Evolutionary conservation across 2,113 vertebrate species (phyloP).

Genomic region (Gila orcuttii): DNA sequence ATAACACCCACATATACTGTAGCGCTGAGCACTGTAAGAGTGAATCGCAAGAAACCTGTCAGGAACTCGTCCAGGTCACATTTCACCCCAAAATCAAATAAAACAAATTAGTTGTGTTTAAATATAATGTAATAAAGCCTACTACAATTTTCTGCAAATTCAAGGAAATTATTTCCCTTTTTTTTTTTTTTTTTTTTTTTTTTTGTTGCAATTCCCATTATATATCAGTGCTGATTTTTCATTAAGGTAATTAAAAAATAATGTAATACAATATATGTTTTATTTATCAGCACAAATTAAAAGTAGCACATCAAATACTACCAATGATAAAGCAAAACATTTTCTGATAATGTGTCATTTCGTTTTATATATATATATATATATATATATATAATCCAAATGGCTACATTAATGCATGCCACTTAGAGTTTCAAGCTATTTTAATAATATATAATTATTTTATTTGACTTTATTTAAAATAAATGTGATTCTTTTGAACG

Average conservation of each 20-base stretch:
- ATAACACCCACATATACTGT: conserved; percentile 30
- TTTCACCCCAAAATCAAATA: neutral
- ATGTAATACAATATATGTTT: neutral
- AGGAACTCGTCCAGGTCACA: conserved; percentile 11
- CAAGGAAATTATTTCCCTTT: neutral
- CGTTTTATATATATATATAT: no score
- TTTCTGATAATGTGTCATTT: no score
- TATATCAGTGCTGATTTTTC: neutral
- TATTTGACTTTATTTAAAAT: neutral
- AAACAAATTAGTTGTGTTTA: neutral
- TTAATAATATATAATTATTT: neutral
- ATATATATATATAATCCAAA: no score
- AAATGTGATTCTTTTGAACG: neutral
- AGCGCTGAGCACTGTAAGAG: neutral
- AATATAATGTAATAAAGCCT: neutral
- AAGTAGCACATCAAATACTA: neutral
- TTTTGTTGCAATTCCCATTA: neutral
- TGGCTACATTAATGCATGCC: neutral
- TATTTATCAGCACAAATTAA: neutral
- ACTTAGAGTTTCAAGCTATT: neutral
- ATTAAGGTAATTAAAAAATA: neutral
- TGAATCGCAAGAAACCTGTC: conserved; percentile 36
- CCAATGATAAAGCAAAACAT: no score
- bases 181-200: no score
- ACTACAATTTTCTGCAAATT: neutral